A percentile compares a stretch with the other conserved stretches of the same genome.
Conservation (phyloP, 2,797 vertebrate species). For the Acomys russatus region DNA sequence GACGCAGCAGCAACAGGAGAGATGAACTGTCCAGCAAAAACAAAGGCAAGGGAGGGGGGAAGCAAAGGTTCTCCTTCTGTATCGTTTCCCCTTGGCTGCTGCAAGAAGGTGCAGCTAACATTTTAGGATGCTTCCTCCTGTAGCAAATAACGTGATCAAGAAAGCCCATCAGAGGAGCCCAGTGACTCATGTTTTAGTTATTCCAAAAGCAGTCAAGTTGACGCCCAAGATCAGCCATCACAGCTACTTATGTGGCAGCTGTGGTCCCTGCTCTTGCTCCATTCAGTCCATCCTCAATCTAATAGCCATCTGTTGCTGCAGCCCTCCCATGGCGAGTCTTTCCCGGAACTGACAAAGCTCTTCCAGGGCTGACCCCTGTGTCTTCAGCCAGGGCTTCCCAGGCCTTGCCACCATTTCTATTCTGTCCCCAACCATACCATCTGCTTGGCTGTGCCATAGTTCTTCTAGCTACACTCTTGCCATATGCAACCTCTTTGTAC, state of each 20-base stretch:
- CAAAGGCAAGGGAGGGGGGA: neutral
- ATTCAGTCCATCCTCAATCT: neutral
- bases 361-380: neutral
- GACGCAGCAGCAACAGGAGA: no score
- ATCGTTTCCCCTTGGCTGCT: neutral
- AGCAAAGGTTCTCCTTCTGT: neutral
- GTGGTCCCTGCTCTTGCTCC: neutral
- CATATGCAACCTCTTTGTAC: neutral
- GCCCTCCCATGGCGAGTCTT: neutral
- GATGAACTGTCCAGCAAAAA: neutral
- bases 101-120: neutral
- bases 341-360: accelerated
- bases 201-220: neutral
- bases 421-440: neutral
- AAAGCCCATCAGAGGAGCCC: neutral
- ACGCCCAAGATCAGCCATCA: neutral
- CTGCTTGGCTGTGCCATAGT: neutral
- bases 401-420: neutral
- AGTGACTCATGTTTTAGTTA: neutral
- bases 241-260: neutral
- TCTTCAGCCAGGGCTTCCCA: neutral
- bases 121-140: neutral
- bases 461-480: neutral
- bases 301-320: neutral
- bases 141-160: neutral